Percentiles rank a stretch among this genome's conserved stretches.
These are phyloP conservation scores for Andrena bucephala DNA, from an alignment of 2,888 invertebrate genomes.

Conservation along the genomic window DNA sequence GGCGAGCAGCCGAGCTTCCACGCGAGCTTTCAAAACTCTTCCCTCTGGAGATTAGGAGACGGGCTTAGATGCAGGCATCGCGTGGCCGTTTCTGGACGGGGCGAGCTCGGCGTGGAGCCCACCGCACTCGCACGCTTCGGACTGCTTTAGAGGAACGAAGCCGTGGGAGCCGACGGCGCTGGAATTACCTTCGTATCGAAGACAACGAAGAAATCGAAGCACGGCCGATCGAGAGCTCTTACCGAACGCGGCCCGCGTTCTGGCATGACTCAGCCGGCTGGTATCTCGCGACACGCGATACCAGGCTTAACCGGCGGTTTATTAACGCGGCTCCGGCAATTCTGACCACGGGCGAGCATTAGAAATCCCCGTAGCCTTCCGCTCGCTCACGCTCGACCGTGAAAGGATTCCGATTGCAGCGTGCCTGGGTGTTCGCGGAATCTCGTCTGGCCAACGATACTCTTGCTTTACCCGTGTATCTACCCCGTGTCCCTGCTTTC, in stretches of 20 bases:
- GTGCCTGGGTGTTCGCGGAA: slow-evolving; percentile 21
- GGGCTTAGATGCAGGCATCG: not conserved
- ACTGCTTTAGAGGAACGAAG: not conserved
- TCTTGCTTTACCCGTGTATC: slow-evolving; percentile 3
- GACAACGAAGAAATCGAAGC: slow-evolving; percentile 6
- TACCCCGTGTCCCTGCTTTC: slow-evolving; percentile 6
- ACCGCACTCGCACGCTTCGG: not conserved
- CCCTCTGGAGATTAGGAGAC: too few species aligned
- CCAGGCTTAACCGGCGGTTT: slow-evolving; percentile 63
- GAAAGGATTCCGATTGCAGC: slow-evolving; percentile 53
- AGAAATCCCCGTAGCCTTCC: slow-evolving; percentile 64
- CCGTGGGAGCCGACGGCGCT: slow-evolving; percentile 7
- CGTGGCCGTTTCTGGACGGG: not conserved
- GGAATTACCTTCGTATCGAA: slow-evolving; percentile 10
- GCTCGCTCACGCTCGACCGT: slow-evolving; percentile 48
- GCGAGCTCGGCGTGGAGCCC: not conserved
- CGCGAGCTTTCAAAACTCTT: too few species aligned
- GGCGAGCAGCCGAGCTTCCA: too few species aligned
- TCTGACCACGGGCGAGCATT: slow-evolving; percentile 61
- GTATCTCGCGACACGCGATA: slow-evolving; percentile 76
- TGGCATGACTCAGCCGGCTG: slow-evolving; percentile 66
- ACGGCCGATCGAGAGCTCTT: slow-evolving; percentile 23
- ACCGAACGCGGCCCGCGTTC: slow-evolving; percentile 46
- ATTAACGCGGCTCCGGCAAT: slow-evolving; percentile 67
- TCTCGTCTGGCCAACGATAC: slow-evolving; percentile 30